Evolutionary conservation across 2,113 vertebrate genomes (phyloP).

Genomic region (Cryptotis parvus): DNA sequence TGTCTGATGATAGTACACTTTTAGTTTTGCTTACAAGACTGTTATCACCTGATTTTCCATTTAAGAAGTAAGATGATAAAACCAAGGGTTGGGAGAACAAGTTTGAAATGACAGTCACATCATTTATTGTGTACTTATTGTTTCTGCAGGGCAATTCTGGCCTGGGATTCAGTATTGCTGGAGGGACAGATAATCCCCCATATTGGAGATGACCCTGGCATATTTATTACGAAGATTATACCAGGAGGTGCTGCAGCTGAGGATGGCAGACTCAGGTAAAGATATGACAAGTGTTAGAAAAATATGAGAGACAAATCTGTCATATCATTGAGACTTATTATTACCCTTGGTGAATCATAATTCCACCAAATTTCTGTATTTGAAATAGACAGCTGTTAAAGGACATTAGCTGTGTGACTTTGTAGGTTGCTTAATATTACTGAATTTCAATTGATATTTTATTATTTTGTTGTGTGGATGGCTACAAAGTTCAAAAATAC

Average conservation of each 20-base stretch:
- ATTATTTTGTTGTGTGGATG: background rate
- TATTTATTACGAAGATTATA: conserved; percentile 99
- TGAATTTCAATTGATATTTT: conserved; percentile 44
- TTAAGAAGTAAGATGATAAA: conserved; percentile 68
- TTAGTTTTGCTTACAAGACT: conserved; percentile 59
- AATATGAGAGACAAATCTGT: conserved; percentile 66
- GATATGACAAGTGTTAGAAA: conserved; percentile 27
- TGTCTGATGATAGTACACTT: conserved; percentile 75
- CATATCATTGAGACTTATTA: background rate
- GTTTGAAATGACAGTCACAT: conserved; percentile 53
- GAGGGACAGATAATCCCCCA: conserved; percentile 99
- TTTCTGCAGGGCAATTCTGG: conserved; percentile 95
- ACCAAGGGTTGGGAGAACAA: background rate
- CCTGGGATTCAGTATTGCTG: conserved; percentile 97
- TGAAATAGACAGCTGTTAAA: conserved; percentile 52
- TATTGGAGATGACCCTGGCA: conserved; percentile 97
- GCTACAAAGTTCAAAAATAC: background rate
- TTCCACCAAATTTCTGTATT: background rate
- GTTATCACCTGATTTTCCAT: conserved; percentile 64
- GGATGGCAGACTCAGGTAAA: conserved; percentile 96
- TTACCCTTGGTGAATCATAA: conserved; percentile 31
- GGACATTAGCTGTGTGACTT: background rate
- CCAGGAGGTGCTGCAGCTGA: conserved; percentile 97
- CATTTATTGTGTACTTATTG: conserved; percentile 59
- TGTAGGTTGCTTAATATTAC: background rate